Percentiles rank a stretch among this genome's conserved stretches.
Evolutionary conservation across 2,797 vertebrate species (phyloP).

Genomic region (Pempheris klunzingeri): DNA sequence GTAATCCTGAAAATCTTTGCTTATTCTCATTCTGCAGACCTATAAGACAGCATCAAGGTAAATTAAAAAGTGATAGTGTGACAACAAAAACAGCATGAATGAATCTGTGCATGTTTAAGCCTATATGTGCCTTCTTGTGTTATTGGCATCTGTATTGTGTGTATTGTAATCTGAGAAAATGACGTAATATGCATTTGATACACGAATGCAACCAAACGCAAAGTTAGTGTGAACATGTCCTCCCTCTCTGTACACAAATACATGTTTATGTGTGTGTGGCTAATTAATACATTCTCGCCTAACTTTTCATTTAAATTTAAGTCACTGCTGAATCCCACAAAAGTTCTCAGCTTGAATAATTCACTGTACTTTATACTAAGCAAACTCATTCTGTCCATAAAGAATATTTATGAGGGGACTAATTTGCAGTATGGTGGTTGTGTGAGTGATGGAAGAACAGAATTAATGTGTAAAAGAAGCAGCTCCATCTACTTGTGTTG

Average conservation of each 20-base stretch:
- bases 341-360: slow-evolving; percentile 47
- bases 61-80: neutral
- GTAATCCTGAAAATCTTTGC: slow-evolving; percentile 17
- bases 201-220: neutral
- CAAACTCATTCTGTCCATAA: slow-evolving; percentile 23
- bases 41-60: neutral
- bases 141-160: no score
- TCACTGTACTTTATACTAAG: slow-evolving; percentile 28
- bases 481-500: neutral
- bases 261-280: neutral
- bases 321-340: slow-evolving; percentile 22
- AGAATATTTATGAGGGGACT: slow-evolving; percentile 46
- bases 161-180: neutral
- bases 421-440: slow-evolving; percentile 31
- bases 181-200: neutral
- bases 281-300: slow-evolving; percentile 19
- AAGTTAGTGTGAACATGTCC: neutral
- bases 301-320: slow-evolving; percentile 36
- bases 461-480: slow-evolving; percentile 2
- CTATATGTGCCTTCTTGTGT: neutral
- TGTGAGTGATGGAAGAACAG: neutral
- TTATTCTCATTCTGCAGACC: neutral
- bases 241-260: neutral
- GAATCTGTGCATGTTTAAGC: slow-evolving; percentile 19
- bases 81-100: neutral